Conservation (phyloP, 2,113 vertebrate genomes). For the Ptyas mucosa region DNA sequence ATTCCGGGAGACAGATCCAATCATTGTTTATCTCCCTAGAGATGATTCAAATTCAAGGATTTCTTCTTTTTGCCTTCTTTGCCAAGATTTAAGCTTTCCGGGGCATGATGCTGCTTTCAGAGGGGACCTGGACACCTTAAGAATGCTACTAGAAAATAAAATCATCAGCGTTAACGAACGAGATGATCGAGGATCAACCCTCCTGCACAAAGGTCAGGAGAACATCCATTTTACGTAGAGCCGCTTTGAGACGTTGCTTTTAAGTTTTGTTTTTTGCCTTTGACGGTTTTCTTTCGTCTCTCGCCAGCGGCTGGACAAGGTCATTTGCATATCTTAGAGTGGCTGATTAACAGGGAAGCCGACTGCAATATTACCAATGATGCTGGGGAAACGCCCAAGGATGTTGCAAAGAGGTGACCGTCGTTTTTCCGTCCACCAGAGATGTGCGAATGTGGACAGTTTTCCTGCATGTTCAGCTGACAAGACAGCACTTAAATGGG, state of each 20-base stretch:
- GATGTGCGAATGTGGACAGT: background rate
- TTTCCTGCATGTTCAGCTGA: background rate
- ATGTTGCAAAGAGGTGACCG: conserved; percentile 76
- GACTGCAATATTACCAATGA: conserved; percentile 70
- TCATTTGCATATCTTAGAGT: conserved; percentile 73
- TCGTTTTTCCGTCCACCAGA: background rate
- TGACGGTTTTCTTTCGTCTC: conserved; percentile 19
- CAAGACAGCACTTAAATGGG: background rate
- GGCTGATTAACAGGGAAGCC: conserved; percentile 76
- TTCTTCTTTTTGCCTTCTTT: conserved; percentile 32
- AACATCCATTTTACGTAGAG: no score
- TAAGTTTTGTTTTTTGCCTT: no score
- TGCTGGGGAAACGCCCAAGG: conserved; percentile 73
- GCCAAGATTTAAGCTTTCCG: conserved; percentile 73
- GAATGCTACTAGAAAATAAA: conserved; percentile 70
- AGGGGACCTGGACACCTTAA: conserved; percentile 71
- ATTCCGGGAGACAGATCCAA: no score
- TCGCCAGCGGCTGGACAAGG: conserved; percentile 73
- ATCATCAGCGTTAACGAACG: conserved; percentile 76
- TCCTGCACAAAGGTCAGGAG: conserved; percentile 75
- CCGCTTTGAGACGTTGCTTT: no score
- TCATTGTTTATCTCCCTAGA: background rate
- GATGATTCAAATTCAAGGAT: background rate
- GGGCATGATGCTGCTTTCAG: conserved; percentile 71
- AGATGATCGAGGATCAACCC: conserved; percentile 72